Conservation (phyloP, 2,888 invertebrate species). For the Ophion slaviceki region DNA sequence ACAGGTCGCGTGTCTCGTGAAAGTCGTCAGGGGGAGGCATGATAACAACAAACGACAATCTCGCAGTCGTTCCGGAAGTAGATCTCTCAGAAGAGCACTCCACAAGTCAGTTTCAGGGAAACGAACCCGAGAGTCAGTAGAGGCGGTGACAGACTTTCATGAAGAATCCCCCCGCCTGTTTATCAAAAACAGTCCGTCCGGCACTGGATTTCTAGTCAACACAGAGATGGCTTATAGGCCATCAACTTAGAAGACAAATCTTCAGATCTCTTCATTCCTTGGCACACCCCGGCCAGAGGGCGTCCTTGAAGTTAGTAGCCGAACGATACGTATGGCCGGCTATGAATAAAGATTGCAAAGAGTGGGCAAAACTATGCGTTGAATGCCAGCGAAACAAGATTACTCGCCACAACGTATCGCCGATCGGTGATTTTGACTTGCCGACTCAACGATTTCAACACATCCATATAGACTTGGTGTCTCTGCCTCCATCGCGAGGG, state of each 20-base stretch:
- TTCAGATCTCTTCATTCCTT: conserved; percentile 67
- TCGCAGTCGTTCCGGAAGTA: too few relatives aligned
- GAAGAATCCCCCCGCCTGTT: too few relatives aligned
- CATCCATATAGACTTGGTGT: conserved; percentile 41
- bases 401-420: conserved; percentile 22
- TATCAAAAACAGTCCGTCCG: too few relatives aligned
- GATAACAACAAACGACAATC: too few relatives aligned
- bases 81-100: too few relatives aligned
- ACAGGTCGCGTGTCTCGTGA: too few relatives aligned
- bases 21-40: too few relatives aligned
- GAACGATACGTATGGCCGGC: conserved; percentile 79
- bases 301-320: conserved; percentile 70
- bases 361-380: conserved; percentile 67
- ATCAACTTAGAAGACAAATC: conserved; percentile 12
- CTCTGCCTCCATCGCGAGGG: conserved; percentile 15
- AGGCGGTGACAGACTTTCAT: too few relatives aligned
- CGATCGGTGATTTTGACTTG: conserved; percentile 12
- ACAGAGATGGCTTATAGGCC: too few relatives aligned
- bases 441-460: conserved; percentile 42
- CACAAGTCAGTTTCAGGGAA: too few relatives aligned
- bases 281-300: conserved; percentile 66
- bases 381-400: conserved; percentile 31
- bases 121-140: too few relatives aligned
- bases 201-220: too few relatives aligned
- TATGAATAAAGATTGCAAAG: conserved; percentile 69